Conservation (phyloP, 2,797 vertebrate species). For the Squalus acanthias region DNA sequence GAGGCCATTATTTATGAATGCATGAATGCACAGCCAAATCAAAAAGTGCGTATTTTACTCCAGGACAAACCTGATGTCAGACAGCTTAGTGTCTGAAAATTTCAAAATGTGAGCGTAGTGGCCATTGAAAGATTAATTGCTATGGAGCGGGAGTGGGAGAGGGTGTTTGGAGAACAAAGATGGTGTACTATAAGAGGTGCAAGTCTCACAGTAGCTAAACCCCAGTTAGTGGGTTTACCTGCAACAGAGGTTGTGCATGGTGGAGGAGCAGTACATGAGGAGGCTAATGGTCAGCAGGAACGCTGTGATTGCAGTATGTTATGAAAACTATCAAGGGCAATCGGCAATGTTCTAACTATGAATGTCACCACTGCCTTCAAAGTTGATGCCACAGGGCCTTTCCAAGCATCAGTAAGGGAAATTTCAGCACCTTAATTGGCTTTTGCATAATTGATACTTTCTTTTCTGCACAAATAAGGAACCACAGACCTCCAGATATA, state of each 20-base stretch:
- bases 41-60: not conserved
- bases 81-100: not conserved
- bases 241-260: not conserved
- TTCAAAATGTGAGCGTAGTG: not conserved
- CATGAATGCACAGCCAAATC: not conserved
- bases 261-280: not conserved
- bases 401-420: not conserved
- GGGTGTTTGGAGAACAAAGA: not conserved
- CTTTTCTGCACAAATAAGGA: not conserved
- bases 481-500: not conserved
- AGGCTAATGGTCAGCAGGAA: not conserved
- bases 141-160: not conserved
- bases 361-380: not conserved
- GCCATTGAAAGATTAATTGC: not conserved
- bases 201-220: not conserved
- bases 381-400: not conserved
- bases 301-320: not conserved
- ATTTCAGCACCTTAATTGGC: not conserved
- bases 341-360: not conserved
- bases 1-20: not conserved
- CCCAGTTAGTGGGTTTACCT: not conserved
- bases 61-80: not conserved
- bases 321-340: not conserved
- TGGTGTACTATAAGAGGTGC: not conserved
- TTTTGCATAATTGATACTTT: constrained; percentile 25